These are phyloP conservation scores for Zophobas morio DNA, from an alignment of 1,140 invertebrate species.

Conservation along the genomic window DNA sequence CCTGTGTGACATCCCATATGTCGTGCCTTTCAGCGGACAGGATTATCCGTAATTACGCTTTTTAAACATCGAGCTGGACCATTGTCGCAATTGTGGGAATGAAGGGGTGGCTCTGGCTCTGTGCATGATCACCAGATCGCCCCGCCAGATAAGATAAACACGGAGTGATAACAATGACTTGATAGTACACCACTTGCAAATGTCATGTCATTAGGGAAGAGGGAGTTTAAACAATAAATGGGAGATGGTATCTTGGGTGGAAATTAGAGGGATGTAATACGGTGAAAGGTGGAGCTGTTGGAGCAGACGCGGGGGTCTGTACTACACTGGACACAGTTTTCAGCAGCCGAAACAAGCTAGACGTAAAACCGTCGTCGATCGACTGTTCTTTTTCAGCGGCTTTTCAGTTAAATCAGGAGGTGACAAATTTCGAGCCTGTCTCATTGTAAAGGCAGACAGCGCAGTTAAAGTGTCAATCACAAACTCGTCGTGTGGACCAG, in stretches of 20 bases:
- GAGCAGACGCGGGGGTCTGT: no score
- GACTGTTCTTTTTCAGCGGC: conserved; percentile 43
- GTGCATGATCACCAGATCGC: conserved; percentile 54
- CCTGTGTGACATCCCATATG: conserved; percentile 64
- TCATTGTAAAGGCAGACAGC: conserved; percentile 49
- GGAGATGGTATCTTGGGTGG: no score
- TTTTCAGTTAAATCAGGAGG: conserved; percentile 52
- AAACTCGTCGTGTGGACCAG: conserved; percentile 38
- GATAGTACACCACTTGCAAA: conserved; percentile 61
- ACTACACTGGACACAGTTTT: no score
- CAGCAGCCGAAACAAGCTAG: background rate
- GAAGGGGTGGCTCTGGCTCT: conserved; percentile 53
- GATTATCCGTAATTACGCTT: conserved; percentile 67
- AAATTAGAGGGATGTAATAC: no score
- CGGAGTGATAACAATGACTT: conserved; percentile 61
- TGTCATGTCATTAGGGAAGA: conserved; percentile 56
- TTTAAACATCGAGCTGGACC: conserved; percentile 62
- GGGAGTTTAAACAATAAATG: no score
- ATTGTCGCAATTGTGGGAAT: conserved; percentile 65
- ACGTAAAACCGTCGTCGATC: conserved; percentile 40
- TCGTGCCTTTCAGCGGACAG: conserved; percentile 59
- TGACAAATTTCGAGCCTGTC: conserved; percentile 54
- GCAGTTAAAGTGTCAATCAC: conserved; percentile 56
- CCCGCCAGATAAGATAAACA: conserved; percentile 66
- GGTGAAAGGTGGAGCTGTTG: no score